Evolutionary conservation across 1,140 invertebrate species (phyloP), one percentile per base, ranked within the genome.

Genomic region (Drosophila persimilis): DNA sequence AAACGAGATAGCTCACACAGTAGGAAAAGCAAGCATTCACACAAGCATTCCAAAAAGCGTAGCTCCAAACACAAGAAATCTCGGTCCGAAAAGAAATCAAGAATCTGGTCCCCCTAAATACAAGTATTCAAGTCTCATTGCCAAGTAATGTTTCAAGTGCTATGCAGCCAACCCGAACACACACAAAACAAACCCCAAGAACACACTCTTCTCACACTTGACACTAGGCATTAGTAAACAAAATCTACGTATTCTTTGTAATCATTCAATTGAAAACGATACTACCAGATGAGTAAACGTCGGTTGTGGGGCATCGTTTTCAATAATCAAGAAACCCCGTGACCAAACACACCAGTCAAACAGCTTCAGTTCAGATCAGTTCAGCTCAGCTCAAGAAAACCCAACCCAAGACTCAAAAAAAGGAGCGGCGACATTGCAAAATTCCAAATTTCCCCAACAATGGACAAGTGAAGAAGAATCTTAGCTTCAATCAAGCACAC

Each of bases 31-130:
- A 86, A 78, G 55, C 35, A 39, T 13, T 56, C 70, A 78, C 81
- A 88, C 71, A 85, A 80, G 50, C 35, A 4, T 39, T 75, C 70
- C 52, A 85, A 86, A 73, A 85, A 81, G 73, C 81, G 77, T 73
- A 74, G 81, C 58, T 83, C 56, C 62, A 86, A 77, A 45, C 62
- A 58, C 73, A 86, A 85, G 45, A 62, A 62, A 54, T 51, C 60
- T 57, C 65, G 75, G 35, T 39, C 59, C 44, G 58, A 83, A 41
- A 69, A 64, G 26, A 85, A 74, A 86, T 26, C 43, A 8, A 86
- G 78, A 41, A 50, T 54, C 62, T 63, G 62, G 39, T 65, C 59
- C 39, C 47, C 44, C n/a, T 65, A 41, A 58, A 53, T 47, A n/a
- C 45, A 6, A 46, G 44, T 53, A 20, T 24, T 20, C 20, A 41